Base-by-base conservation (phyloP, 1,140 invertebrate species). In the Drosophila athabasca region DNA sequence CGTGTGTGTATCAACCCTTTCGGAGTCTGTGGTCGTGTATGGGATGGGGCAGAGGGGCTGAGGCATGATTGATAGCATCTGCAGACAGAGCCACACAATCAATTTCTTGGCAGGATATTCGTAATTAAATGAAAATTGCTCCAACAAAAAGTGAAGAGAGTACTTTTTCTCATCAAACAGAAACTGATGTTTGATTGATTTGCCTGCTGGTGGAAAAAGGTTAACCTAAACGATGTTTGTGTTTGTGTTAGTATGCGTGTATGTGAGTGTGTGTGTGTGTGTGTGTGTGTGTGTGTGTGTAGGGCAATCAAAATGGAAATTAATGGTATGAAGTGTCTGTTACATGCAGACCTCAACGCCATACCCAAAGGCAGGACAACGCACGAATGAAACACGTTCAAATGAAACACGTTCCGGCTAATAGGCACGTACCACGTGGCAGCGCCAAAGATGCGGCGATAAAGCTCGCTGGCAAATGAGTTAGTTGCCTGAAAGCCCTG, bases 401-500 rank as follows among this genome's bases (percentile, higher is more conserved):
- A 85, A 80, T 85, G 77, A 62, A 76, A 85, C 80, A 84, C 80
- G 80, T 84, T 59, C 57, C 50, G 64, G 77, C 77, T 84, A 84
- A 84, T 84, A 87, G 80, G 78, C 80, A 84, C 80, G 80, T 84
- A 80, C 60, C 67, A 69, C 51, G 67, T 53, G 43, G 35, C 22
- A 43, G 24, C 65, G 51, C 70, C 52, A 52, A 50, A 68, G 69
- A 73, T 62, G 70, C 65, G 76, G 66, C 71, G 73, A 79, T 83
- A 83, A 83, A 79, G 81, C 76, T 67, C 64, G 66, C 62, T 79
- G 80, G 79, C 79, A 83, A 83, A 83, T 84, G 80, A 76, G 80
- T 68, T 59, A 62, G 52, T 61, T 64, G 69, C 51, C 71, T 39
- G 11, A 39, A 39, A 13, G 35, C 4, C 11, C 35, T 2, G 3